Base-by-base conservation (phyloP, 2,797 vertebrate species). In the Neosilurus hyrtlii region DNA sequence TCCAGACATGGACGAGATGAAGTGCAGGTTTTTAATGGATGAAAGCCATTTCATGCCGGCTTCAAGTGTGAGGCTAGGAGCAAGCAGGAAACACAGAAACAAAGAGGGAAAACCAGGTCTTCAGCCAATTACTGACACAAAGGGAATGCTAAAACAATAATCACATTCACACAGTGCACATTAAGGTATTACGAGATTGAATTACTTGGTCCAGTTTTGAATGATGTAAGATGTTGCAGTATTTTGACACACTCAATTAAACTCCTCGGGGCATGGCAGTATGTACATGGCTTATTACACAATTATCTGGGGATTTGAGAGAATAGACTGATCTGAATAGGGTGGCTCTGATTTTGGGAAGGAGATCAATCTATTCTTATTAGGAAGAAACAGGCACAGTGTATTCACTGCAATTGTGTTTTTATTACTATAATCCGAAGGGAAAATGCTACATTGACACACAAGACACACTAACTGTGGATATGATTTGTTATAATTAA, bases 11-110 rank as follows among this genome's bases (percentile, higher is more conserved):
- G 78, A n/a, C 22, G 15, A 56, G 61, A 77, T n/a, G 4, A 76
- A 83, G 74, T 68, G 85, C 75, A 71, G 43, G 56, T 16, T 59
- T 83, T 82, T 81, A 86, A 79, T 83, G 59, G 86, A 87, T 82
- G 26, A 81, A 68, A 49, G 56, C 30, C 30, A 30, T 30, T 30
- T 81, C 24, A 26, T 26, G 57, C 61, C 66, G 70, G 81, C 49
- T 71, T 57, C 18, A 15, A 72, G 24, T 26, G 35, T 37, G n/a
- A 59, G 49, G 71, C 37, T 61, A 85, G 52, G 30, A 62, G 49
- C 26, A 67, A 63, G 71, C 43, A n/a, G 24, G 56, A 83, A 79
- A n/a, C 54, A 37, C n/a, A 18, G 14, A 35, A 68, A 54, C 65
- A 79, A 67, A 67, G 59, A 54, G 26, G 22, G 43, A 81, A 54